Evolutionary conservation across 2,888 invertebrate species (phyloP).

Genomic region (Aromia moschata): DNA sequence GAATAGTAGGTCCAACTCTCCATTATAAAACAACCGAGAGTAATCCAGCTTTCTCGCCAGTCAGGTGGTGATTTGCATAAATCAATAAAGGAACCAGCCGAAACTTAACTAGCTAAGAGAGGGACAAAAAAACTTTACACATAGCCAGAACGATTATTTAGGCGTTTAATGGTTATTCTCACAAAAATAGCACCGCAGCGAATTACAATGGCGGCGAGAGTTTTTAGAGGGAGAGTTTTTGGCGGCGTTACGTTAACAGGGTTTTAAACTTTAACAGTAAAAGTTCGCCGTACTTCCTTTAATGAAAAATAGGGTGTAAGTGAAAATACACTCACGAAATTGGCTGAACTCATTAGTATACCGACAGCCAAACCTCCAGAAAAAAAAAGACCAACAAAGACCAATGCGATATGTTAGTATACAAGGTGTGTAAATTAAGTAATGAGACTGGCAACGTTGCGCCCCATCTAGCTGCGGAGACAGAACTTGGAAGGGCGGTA

Average conservation of each 20-base stretch:
- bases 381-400: too few relatives aligned
- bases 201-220: conserved; percentile 20
- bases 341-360: too few relatives aligned
- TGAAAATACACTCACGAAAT: not conserved
- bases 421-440: too few relatives aligned
- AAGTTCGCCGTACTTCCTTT: not conserved
- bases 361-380: too few relatives aligned
- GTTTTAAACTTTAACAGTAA: conserved; percentile 5
- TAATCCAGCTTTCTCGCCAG: conserved; percentile 19
- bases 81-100: conserved; percentile 36
- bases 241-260: conserved; percentile 1
- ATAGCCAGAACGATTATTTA: conserved; percentile 10
- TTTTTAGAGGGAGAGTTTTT: conserved; percentile 15
- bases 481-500: too few relatives aligned
- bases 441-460: too few relatives aligned
- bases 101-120: conserved; percentile 29
- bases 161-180: conserved; percentile 23
- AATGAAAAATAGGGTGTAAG: not conserved
- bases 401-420: too few relatives aligned
- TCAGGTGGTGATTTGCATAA: conserved; percentile 37
- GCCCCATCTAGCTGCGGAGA: too few relatives aligned
- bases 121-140: conserved; percentile 19
- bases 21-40: too few relatives aligned
- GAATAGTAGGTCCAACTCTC: too few relatives aligned
- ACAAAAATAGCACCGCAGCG: conserved; percentile 18